Base-by-base conservation (phyloP, 2,888 invertebrate genomes). In the Caenorhabditis sp. region DNA sequence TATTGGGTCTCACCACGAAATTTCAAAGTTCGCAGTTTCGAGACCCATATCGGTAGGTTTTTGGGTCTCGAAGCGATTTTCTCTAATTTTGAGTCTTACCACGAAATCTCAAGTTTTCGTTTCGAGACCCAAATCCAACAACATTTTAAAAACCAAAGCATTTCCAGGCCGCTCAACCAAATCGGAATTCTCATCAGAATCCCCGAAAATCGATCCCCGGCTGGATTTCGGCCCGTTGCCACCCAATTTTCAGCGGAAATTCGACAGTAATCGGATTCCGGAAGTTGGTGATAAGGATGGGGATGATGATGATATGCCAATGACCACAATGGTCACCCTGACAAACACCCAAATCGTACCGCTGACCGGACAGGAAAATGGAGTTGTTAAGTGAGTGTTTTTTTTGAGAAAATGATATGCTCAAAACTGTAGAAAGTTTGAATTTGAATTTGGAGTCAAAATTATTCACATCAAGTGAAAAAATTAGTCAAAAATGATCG, bases 271-370 rank as follows among this genome's bases (percentile, higher is more conserved):
- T 81, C 56, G 40, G 28, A 70, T 81, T n/a, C 67, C 67, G 0
- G 74, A 74, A 8, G 20, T 70, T 2, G 32, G 5, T 15, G 50
- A 13, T 11, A 40, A 55, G 3, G 55, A 67, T 32, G 56, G 26
- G 1, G 56, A 40, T 3, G 61, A 58, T 8, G 70, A 81, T 56
- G 81, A 81, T 51, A 18, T 77, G 15, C 70, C 81, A 8, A 68
- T 82, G 61, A 78, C 84, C 2, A 85, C 84, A 0, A 80, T 85
- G 80, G 84, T 85, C n/a, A 85, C 84, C 2, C 40, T 82, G 55
- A 85, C 84, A 8, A 85, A 85, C 44, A 76, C 82, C 1, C 84
- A 85, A 44, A 64, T 84, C n/a, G 58, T 71, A 22, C 84, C 47
- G 26, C 40, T 61, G 40, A 62, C 53, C 22, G 82, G 82, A 13